Percentiles rank a stretch among this genome's conserved stretches.
phyloP scores from a whole-genome alignment of 2,888 invertebrate genomes.

The Drosophila stalkeri region DNA sequence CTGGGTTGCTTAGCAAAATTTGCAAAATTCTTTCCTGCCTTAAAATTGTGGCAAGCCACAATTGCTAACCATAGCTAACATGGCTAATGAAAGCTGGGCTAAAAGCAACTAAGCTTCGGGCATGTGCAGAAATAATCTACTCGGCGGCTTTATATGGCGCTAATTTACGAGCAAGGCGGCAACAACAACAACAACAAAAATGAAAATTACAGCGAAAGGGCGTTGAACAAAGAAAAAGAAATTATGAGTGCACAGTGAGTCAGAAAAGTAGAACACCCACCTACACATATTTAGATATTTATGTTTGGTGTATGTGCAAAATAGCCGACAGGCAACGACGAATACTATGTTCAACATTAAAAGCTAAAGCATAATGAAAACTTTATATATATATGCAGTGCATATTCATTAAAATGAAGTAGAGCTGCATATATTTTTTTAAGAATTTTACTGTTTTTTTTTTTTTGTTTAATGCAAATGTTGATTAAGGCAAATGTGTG shows the following conservation, averaged over 20 bases:
- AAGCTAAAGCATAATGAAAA: neutral
- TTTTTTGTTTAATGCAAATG: neutral
- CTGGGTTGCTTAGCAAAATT: conserved; percentile 27
- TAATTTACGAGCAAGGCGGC: conserved; percentile 68
- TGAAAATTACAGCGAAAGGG: conserved; percentile 27
- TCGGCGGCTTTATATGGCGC: conserved; percentile 57
- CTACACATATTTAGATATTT: neutral
- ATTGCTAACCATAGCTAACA: conserved; percentile 30
- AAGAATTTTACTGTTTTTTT: neutral
- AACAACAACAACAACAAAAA: conserved; percentile 26
- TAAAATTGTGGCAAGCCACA: conserved; percentile 36
- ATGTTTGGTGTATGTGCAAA: neutral
- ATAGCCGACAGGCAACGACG: neutral
- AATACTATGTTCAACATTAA: neutral
- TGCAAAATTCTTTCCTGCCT: conserved; percentile 27
- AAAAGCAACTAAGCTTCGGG: conserved; percentile 29
- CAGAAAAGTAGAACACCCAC: conserved; percentile 25
- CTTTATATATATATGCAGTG: neutral
- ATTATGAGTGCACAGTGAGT: conserved; percentile 52
- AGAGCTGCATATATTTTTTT: neutral
- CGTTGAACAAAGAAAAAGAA: conserved; percentile 26
- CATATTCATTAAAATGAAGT: neutral
- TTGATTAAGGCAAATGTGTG: neutral
- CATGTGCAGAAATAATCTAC: conserved; percentile 66
- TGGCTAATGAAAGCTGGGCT: conserved; percentile 45